These are phyloP conservation scores for Pseudobourletiella spinata DNA, from an alignment of 1,140 invertebrate genomes.

Conservation along the genomic window DNA sequence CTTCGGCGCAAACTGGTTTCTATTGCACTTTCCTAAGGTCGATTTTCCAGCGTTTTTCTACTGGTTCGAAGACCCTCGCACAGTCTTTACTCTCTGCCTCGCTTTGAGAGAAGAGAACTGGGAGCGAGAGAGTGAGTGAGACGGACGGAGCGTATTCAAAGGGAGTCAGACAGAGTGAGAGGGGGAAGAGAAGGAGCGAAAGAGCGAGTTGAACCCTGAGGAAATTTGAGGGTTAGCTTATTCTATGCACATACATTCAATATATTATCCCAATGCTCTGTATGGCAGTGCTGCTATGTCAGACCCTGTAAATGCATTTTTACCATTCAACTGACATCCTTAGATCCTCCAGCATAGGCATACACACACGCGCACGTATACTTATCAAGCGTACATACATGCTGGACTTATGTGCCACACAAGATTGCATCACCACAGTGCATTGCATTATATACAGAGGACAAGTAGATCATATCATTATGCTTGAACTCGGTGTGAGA, in stretches of 20 bases:
- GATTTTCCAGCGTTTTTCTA: slow-evolving; percentile 12
- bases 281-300: too few relatives aligned
- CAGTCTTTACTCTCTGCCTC: background rate
- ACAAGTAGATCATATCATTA: too few relatives aligned
- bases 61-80: slow-evolving; percentile 4
- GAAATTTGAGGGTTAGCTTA: slow-evolving; percentile 22
- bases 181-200: background rate
- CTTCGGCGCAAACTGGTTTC: background rate
- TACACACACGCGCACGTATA: too few relatives aligned
- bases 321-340: too few relatives aligned
- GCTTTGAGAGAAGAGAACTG: background rate
- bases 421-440: too few relatives aligned
- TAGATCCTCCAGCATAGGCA: too few relatives aligned
- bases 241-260: background rate
- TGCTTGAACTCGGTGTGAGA: too few relatives aligned
- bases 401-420: too few relatives aligned
- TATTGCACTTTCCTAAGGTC: slow-evolving; percentile 4
- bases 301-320: too few relatives aligned
- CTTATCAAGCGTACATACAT: too few relatives aligned
- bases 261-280: too few relatives aligned
- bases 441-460: too few relatives aligned
- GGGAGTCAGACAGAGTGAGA: background rate
- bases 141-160: background rate
- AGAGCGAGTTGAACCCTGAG: slow-evolving; percentile 20
- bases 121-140: background rate